These are phyloP conservation scores for Eristalis tenax DNA, from an alignment of 2,888 invertebrate species.

Conservation along the genomic window DNA sequence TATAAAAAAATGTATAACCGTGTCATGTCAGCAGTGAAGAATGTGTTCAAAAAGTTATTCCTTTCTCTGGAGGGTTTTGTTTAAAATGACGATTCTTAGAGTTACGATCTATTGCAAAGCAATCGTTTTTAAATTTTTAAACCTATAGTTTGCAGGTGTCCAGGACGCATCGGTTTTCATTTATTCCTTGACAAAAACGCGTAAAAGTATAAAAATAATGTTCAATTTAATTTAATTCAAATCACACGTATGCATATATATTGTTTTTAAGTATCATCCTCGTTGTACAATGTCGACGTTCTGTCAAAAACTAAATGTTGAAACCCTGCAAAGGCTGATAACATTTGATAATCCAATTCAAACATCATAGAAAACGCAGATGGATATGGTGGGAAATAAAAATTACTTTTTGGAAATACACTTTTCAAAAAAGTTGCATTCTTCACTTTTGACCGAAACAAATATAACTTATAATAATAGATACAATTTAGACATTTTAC, in stretches of 20 bases:
- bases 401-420: background rate
- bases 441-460: conserved; percentile 61
- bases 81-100: background rate
- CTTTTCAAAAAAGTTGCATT: conserved; percentile 25
- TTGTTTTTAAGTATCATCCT: conserved; percentile 41
- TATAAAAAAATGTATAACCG: background rate
- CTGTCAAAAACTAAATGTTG: conserved; percentile 20
- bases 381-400: background rate
- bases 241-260: background rate
- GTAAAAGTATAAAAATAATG: conserved; percentile 32
- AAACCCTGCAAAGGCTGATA: background rate
- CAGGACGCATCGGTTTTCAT: background rate
- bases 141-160: no score
- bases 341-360: conserved; percentile 6
- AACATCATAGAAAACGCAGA: background rate
- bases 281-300: conserved; percentile 32
- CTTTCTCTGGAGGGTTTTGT: background rate
- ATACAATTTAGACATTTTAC: conserved; percentile 48
- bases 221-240: conserved; percentile 4
- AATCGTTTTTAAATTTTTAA: no score
- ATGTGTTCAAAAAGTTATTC: background rate
- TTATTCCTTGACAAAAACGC: conserved; percentile 1
- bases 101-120: background rate
- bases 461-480: conserved; percentile 56
- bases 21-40: background rate